Conservation (phyloP, 2,888 invertebrate genomes). For the Chloromyia formosa region DNA sequence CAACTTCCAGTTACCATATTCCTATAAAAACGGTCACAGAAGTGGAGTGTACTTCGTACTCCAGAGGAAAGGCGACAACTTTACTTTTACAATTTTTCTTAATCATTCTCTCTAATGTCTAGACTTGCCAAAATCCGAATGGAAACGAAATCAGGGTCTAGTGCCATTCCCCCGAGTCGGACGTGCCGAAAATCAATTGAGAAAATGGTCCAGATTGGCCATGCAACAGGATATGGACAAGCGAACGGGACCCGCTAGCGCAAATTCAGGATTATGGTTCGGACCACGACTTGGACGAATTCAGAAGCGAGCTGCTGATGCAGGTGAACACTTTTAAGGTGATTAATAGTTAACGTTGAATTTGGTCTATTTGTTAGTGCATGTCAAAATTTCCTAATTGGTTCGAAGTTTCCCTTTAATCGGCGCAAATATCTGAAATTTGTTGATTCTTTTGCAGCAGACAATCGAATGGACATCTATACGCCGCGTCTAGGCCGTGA, state of each 20-base stretch:
- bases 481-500: conserved; percentile 60
- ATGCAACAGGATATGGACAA: conserved; percentile 58
- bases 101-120: too few relatives aligned
- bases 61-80: background rate
- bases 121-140: conserved; percentile 58
- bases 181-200: conserved; percentile 59
- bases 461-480: conserved; percentile 38
- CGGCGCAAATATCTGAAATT: background rate
- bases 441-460: background rate
- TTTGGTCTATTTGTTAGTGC: conserved; percentile 10
- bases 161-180: conserved; percentile 65
- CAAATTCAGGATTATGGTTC: conserved; percentile 71
- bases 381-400: conserved; percentile 1
- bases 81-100: conserved; percentile 3
- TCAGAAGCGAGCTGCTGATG: conserved; percentile 57
- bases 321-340: conserved; percentile 14
- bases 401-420: too few relatives aligned
- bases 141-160: conserved; percentile 61
- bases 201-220: conserved; percentile 60
- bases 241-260: conserved; percentile 58
- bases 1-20: too few relatives aligned
- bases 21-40: too few relatives aligned
- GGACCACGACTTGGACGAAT: conserved; percentile 72
- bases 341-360: conserved; percentile 46
- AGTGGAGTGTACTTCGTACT: too few relatives aligned